phyloP scores from a whole-genome alignment of 2,797 vertebrate species.

The Hemitrygon akajei region DNA sequence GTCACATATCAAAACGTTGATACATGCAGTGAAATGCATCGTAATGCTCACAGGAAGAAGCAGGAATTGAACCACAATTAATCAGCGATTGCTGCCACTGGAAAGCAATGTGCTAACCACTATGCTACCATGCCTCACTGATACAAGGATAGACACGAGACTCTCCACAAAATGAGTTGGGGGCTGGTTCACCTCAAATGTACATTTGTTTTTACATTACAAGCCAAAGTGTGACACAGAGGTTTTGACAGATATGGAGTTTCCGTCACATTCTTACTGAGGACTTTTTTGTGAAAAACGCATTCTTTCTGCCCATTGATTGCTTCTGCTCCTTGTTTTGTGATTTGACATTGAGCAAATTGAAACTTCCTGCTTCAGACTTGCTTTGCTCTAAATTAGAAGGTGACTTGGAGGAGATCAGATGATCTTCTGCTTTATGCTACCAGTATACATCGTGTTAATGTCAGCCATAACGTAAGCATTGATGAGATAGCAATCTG shows the following conservation, averaged over 20 bases:
- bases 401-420: slow-evolving; percentile 26
- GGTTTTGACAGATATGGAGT: neutral
- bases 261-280: neutral
- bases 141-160: neutral
- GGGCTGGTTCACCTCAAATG: neutral
- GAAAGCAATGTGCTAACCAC: too few relatives aligned
- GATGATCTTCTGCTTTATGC: neutral
- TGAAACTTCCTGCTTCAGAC: too few relatives aligned
- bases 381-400: neutral
- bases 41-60: too few relatives aligned
- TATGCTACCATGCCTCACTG: too few relatives aligned
- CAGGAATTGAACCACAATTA: too few relatives aligned
- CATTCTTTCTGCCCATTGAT: neutral
- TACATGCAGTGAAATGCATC: too few relatives aligned
- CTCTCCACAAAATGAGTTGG: neutral
- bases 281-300: neutral
- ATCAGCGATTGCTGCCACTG: too few relatives aligned
- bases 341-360: too few relatives aligned
- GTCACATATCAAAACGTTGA: too few relatives aligned
- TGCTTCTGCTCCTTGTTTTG: too few relatives aligned
- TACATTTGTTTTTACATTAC: too few relatives aligned
- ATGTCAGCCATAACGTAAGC: neutral
- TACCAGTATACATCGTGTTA: neutral
- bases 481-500: slow-evolving; percentile 20
- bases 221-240: neutral